Conservation (phyloP, 2,113 vertebrate genomes). For the Trogon melanurus region DNA sequence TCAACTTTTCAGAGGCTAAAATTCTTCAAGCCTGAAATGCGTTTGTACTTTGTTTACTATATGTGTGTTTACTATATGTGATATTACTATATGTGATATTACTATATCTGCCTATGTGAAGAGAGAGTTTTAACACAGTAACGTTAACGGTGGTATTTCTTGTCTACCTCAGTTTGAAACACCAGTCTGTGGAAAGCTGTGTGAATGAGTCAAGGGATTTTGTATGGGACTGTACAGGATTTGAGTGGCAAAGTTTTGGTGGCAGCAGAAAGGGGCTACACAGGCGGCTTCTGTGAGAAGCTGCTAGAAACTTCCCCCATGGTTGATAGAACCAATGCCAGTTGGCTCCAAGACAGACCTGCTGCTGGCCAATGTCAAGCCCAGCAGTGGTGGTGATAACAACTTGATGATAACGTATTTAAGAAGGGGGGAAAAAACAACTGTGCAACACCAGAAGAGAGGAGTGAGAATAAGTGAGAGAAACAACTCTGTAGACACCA, state of each 20-base stretch:
- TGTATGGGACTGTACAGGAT: not conserved
- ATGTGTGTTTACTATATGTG: too few relatives aligned
- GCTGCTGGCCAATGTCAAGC: not conserved
- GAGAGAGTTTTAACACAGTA: not conserved
- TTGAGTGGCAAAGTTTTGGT: not conserved
- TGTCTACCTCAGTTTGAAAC: not conserved
- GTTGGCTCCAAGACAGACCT: accelerated
- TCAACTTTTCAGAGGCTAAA: not conserved
- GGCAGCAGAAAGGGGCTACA: not conserved
- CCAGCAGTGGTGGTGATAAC: accelerated
- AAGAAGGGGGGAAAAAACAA: not conserved
- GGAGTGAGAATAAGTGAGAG: not conserved
- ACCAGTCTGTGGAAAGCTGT: not conserved
- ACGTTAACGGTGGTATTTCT: not conserved
- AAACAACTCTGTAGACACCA: accelerated
- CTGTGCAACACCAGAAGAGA: not conserved
- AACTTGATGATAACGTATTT: not conserved
- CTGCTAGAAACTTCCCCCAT: not conserved
- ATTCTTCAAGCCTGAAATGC: not conserved
- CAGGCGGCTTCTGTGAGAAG: not conserved
- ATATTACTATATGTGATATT: too few relatives aligned
- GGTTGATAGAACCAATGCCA: not conserved
- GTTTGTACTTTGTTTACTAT: not conserved
- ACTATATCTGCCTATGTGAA: not conserved
- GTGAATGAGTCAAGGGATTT: not conserved